Percentiles rank a stretch among this genome's conserved stretches.
Conservation (phyloP, 2,113 vertebrate genomes). For the Oreochromis spilurus region DNA sequence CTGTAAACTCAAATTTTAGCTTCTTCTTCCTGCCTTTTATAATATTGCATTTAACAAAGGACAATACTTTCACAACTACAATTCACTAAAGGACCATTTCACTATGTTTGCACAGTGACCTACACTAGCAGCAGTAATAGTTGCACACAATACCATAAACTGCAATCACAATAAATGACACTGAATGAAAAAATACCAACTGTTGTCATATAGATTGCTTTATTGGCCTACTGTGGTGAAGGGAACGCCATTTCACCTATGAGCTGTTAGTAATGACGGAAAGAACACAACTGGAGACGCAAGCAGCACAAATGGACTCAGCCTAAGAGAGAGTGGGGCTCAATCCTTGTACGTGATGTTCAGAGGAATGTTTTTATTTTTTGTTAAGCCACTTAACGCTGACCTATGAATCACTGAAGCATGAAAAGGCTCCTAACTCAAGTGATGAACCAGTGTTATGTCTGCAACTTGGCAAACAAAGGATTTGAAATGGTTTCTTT, state of each 20-base stretch:
- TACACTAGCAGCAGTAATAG: neutral
- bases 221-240: neutral
- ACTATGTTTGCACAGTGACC: neutral
- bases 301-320: neutral
- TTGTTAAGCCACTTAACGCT: neutral
- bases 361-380: neutral
- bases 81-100: neutral
- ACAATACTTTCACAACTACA: neutral
- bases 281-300: neutral
- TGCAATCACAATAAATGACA: neutral
- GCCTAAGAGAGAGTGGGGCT: neutral
- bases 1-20: neutral
- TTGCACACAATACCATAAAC: neutral
- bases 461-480: neutral
- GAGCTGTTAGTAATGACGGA: neutral
- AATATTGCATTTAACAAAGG: neutral
- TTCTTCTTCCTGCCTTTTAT: neutral
- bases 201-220: neutral
- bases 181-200: neutral
- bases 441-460: neutral
- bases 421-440: neutral
- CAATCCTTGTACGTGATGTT: neutral
- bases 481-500: neutral
- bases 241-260: rapidly evolving
- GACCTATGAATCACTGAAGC: neutral